A percentile compares a stretch with the other conserved stretches of the same genome.
Evolutionary conservation across 1,140 invertebrate species (phyloP).

Genomic region (Cyrtorhinus lividipennis): DNA sequence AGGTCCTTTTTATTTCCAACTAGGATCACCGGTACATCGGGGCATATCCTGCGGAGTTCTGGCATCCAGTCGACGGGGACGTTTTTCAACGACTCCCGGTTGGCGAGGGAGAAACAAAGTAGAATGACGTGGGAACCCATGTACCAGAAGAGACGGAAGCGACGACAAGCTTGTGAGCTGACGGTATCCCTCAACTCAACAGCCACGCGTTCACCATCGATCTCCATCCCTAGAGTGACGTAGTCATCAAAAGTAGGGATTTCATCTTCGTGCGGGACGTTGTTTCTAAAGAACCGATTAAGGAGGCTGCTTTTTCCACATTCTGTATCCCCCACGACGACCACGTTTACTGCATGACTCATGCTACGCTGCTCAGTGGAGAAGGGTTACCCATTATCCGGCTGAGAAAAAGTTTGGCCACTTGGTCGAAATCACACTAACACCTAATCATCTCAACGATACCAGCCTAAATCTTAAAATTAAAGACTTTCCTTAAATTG

Average conservation of each 20-base stretch:
- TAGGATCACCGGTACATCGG: slow-evolving; percentile 92
- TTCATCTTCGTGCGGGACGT: slow-evolving; percentile 91
- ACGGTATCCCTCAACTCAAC: slow-evolving; percentile 96
- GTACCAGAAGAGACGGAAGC: slow-evolving; percentile 87
- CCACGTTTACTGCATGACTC: slow-evolving; percentile 96
- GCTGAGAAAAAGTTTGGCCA: too few species aligned
- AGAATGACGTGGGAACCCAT: slow-evolving; percentile 96
- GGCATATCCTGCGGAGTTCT: slow-evolving; percentile 95
- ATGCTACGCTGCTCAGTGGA: too few species aligned
- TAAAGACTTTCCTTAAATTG: too few species aligned
- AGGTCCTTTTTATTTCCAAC: slow-evolving; percentile 95
- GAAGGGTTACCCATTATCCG: too few species aligned
- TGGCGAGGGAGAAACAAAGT: slow-evolving; percentile 96
- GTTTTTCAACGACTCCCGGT: slow-evolving; percentile 91
- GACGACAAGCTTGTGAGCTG: slow-evolving; percentile 96
- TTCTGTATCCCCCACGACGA: slow-evolving; percentile 97
- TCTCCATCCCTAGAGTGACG: slow-evolving; percentile 95
- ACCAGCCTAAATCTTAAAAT: too few species aligned
- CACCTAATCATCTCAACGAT: too few species aligned
- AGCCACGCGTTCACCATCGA: slow-evolving; percentile 89
- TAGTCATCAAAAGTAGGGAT: slow-evolving; percentile 98
- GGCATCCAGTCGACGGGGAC: slow-evolving; percentile 97
- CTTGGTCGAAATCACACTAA: too few species aligned
- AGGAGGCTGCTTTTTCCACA: slow-evolving; percentile 97
- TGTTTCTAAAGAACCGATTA: slow-evolving; percentile 94